Percentiles rank a stretch among this genome's conserved stretches.
phyloP scores from a whole-genome alignment of 2,888 invertebrate genomes.

The Hydropsyche betteni region DNA sequence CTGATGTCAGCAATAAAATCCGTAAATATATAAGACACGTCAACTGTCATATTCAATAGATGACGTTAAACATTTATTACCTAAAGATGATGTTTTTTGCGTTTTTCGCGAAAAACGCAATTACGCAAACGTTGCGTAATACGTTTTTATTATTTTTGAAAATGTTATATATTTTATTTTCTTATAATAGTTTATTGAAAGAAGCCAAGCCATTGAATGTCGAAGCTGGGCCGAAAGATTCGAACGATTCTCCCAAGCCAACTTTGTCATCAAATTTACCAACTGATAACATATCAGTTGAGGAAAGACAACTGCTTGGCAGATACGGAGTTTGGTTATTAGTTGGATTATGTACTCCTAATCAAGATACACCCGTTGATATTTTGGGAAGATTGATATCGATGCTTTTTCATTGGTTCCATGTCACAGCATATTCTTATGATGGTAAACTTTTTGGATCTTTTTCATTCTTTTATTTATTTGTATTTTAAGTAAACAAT shows the following conservation, averaged over 20 bases:
- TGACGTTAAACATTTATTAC: too few species aligned
- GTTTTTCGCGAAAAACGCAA: not conserved
- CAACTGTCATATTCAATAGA: not conserved
- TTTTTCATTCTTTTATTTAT: too few species aligned
- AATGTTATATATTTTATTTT: not conserved
- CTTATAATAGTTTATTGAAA: conserved; percentile 75
- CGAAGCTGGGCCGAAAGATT: conserved; percentile 67
- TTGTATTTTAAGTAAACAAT: too few species aligned
- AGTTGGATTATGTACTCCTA: conserved; percentile 89
- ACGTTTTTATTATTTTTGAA: too few species aligned
- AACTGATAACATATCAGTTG: conserved; percentile 77
- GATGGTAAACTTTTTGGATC: conserved; percentile 55
- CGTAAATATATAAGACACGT: not conserved
- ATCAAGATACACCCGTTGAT: conserved; percentile 78
- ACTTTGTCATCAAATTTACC: conserved; percentile 58
- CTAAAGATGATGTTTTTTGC: too few species aligned
- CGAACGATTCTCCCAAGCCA: conserved; percentile 60
- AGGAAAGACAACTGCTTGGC: conserved; percentile 89
- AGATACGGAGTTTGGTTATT: conserved; percentile 98
- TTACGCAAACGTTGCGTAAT: too few species aligned
- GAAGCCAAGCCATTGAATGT: conserved; percentile 87
- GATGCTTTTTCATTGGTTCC: conserved; percentile 99
- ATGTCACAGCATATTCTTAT: conserved; percentile 95
- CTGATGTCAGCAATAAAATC: too few species aligned
- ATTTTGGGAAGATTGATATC: conserved; percentile 90